Evolutionary conservation across 2,113 vertebrate species (phyloP), one percentile per base, ranked within the genome.

Genomic region (Oncorhynchus mykiss): DNA sequence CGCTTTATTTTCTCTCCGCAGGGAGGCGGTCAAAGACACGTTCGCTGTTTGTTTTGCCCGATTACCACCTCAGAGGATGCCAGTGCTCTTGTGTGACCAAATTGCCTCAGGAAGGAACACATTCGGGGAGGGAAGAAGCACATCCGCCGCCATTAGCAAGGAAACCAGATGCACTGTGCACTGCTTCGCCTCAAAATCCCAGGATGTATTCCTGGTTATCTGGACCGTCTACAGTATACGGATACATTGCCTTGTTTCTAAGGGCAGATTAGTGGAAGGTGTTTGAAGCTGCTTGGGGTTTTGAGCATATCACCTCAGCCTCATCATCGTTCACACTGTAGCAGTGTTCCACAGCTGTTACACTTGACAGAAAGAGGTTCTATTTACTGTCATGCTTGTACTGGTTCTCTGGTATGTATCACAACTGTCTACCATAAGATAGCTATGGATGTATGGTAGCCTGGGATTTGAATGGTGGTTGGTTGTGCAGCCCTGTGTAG

Each of bases 151-250:
- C 89, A 90, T 90, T 90, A 89, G 78, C 82, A 82, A 86, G 76
- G 72, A 88, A 89, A 85, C 83, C 89, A 91, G 87, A 89, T 92
- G 89, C 64, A 49, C 79, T 75, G 79, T 91, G 89, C 64, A 45
- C 78, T 75, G 79, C 76, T 84, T 82, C 77, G 51, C 78, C 59
- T 84, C 85, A 81, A 84, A 59, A 87, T 86, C 84, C 87, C 76
- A 82, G 79, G 76, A 90, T 85, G 85, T 87, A 86, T 87, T 80
- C 84, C 51, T 16, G 31, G 72, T 88, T 85, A 86, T 80, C 83
- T 73, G 65, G 29, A 49, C 89, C 88, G 83, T 62, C 54, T 72
- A 85, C 84, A 81, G 78, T 81, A 77, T 48, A 72, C 16, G 49
- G 49, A 16, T 16, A 16, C 14, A 16, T 14, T 49, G 48, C 77